Percentiles rank a stretch among this genome's conserved stretches.
Conservation (phyloP, 64 coral and sea anemone species). For the Cladopsammia gracilis region DNA sequence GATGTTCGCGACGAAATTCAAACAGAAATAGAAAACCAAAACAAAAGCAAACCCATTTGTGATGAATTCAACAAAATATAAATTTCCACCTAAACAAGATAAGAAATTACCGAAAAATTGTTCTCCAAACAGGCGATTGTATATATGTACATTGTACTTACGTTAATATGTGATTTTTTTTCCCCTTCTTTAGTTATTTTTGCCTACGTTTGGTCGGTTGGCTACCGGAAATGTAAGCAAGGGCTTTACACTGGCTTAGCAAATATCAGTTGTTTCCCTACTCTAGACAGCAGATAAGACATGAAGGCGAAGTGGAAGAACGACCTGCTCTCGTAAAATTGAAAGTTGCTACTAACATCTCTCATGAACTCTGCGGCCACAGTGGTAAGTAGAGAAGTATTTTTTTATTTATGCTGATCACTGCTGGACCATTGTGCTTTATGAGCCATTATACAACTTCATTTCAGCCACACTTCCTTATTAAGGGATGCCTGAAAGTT, state of each 20-base stretch:
- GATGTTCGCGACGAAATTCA: conserved; percentile 25
- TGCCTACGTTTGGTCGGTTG: neutral
- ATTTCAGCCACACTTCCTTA: neutral
- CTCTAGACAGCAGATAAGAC: neutral
- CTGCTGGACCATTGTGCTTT: too few relatives aligned
- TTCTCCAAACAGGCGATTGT: neutral
- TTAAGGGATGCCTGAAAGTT: too few relatives aligned
- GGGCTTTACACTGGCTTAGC: neutral
- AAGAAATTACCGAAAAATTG: neutral
- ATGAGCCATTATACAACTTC: neutral
- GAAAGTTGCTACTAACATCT: neutral
- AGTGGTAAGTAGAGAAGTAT: conserved; percentile 25
- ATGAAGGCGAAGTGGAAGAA: conserved; percentile 28
- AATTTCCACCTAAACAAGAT: neutral
- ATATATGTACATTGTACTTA: neutral
- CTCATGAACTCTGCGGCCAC: conserved; percentile 46
- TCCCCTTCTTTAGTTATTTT: neutral
- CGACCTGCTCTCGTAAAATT: conserved; percentile 20
- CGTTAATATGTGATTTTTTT: neutral
- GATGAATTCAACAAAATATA: conserved; percentile 39
- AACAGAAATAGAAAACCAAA: conserved; percentile 7
- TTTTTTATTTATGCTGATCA: neutral
- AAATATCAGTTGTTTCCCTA: neutral
- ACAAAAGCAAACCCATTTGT: conserved; percentile 8
- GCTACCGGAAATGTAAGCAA: conserved; percentile 44